Evolutionary conservation across 1,140 invertebrate genomes (phyloP).

Genomic region (Harlomillsia oculata): DNA sequence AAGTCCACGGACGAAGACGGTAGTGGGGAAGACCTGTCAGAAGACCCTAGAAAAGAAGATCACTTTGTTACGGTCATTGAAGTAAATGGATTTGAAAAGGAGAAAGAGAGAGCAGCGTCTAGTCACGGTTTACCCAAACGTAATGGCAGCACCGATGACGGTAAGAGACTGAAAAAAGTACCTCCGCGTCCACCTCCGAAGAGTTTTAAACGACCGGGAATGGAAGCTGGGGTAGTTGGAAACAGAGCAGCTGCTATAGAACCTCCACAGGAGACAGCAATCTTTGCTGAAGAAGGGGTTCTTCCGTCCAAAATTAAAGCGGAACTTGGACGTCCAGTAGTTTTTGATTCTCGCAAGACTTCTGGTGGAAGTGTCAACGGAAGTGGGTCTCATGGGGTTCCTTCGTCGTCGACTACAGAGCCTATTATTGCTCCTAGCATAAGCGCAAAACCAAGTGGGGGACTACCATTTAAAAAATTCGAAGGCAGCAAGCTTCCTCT

Average conservation of each 20-base stretch:
- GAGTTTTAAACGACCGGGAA: constrained; percentile 33
- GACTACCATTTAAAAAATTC: constrained; percentile 15
- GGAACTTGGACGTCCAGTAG: constrained; percentile 17
- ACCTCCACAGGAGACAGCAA: neutral
- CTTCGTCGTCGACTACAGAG: too few species aligned
- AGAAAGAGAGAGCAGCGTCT: constrained; percentile 3
- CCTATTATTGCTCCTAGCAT: too few species aligned
- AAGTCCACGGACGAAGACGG: constrained; percentile 2
- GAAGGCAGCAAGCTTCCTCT: constrained; percentile 32
- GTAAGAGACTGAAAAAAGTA: constrained; percentile 37
- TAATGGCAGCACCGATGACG: constrained; percentile 19
- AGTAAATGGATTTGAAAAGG: constrained; percentile 51
- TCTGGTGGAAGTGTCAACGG: constrained; percentile 6
- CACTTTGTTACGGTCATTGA: constrained; percentile 82
- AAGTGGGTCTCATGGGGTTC: too few species aligned
- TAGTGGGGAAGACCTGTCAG: neutral
- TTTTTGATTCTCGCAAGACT: constrained; percentile 30
- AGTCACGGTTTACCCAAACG: constrained; percentile 12
- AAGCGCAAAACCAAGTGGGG: too few species aligned
- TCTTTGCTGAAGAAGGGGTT: neutral
- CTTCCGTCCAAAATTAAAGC: neutral
- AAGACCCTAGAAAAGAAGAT: constrained; percentile 16
- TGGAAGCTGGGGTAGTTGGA: neutral
- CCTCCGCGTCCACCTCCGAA: constrained; percentile 41
- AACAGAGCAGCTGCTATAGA: neutral